Evolutionary conservation across 2,888 invertebrate species (phyloP).

Genomic region (Rosalia funebris): DNA sequence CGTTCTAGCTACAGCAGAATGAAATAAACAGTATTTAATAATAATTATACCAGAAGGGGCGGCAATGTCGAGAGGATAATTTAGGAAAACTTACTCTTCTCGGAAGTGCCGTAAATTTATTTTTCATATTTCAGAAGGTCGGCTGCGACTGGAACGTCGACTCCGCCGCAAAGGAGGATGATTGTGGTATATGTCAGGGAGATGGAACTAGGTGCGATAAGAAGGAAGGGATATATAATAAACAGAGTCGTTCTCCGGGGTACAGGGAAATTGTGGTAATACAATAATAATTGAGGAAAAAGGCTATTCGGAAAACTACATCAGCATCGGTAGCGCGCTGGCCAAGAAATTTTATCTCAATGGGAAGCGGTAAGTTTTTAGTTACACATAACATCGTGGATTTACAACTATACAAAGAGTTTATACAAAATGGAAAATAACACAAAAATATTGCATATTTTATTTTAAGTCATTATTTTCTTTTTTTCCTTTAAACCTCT

Average conservation of each 20-base stretch:
- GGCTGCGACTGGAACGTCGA: constrained; percentile 93
- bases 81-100: background rate
- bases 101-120: background rate
- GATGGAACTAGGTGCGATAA: constrained; percentile 84
- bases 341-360: constrained; percentile 80
- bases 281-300: constrained; percentile 82
- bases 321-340: constrained; percentile 79
- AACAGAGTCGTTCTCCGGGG: constrained; percentile 65
- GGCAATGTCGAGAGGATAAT: too few relatives aligned
- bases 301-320: constrained; percentile 79
- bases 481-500: too few relatives aligned
- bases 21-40: too few relatives aligned
- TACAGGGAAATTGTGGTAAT: constrained; percentile 75
- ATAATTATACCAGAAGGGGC: too few relatives aligned
- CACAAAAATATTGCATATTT: too few relatives aligned
- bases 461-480: too few relatives aligned
- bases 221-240: constrained; percentile 69
- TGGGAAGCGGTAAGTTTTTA: constrained; percentile 77
- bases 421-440: too few relatives aligned
- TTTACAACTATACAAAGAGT: too few relatives aligned
- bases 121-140: constrained; percentile 72
- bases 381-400: too few relatives aligned
- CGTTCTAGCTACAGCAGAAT: too few relatives aligned
- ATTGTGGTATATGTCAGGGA: constrained; percentile 88
- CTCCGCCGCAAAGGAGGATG: constrained; percentile 81